These are phyloP conservation scores for Poeciliopsis infans DNA, from an alignment of 2,797 vertebrate species.

Conservation along the genomic window DNA sequence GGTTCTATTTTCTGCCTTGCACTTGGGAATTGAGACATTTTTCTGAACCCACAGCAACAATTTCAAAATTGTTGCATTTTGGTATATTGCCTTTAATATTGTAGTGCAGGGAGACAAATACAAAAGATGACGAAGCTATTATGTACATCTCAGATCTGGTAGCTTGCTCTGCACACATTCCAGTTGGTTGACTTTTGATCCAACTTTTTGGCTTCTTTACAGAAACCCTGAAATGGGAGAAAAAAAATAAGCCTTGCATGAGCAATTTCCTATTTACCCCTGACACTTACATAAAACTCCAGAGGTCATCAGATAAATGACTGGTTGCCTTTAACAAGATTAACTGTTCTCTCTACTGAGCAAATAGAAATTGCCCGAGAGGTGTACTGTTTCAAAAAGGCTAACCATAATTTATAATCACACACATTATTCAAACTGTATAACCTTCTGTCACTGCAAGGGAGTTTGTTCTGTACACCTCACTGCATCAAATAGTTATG, in stretches of 20 bases:
- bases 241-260: conserved; percentile 1
- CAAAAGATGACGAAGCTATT: conserved; percentile 49
- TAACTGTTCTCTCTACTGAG: conserved; percentile 43
- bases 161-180: neutral
- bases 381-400: conserved; percentile 70
- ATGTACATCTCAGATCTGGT: neutral
- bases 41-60: conserved; percentile 64
- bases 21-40: conserved; percentile 73
- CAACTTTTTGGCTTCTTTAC: conserved; percentile 5
- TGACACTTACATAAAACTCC: conserved; percentile 44
- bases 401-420: conserved; percentile 63
- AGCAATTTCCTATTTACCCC: conserved; percentile 24
- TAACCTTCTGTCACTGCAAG: conserved; percentile 49
- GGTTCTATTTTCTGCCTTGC: conserved; percentile 68
- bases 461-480: conserved; percentile 19
- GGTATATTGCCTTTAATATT: conserved; percentile 66
- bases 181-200: conserved; percentile 12
- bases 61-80: conserved; percentile 61
- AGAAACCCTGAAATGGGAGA: conserved; percentile 13
- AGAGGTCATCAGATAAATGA: conserved; percentile 69
- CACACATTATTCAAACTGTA: conserved; percentile 68
- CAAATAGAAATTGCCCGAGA: conserved; percentile 59
- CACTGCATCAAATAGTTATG: conserved; percentile 21
- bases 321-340: conserved; percentile 46
- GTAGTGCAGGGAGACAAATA: conserved; percentile 58